Evolutionary conservation across 1,140 invertebrate genomes (phyloP), one percentile per base, ranked within the genome.

Genomic region (Adoxophyes honmai): DNA sequence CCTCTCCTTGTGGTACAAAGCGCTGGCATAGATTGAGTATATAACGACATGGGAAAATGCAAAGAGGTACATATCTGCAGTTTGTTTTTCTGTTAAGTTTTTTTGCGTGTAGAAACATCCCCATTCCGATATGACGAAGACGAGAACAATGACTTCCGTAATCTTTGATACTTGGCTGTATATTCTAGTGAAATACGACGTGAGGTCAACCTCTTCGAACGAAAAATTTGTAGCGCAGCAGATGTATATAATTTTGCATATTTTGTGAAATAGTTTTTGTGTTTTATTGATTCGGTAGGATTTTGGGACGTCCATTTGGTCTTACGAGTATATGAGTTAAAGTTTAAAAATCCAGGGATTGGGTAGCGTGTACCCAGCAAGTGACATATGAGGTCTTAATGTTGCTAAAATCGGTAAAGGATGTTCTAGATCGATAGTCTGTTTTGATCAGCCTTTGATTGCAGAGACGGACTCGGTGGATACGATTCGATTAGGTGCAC

Each of bases 11-110:
- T 69, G 52, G 54, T 60, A 66, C 1, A 57, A 10, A 9, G 67
- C 16, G 5, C 44, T 66, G 1, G 62, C n/a, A n/a, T 35, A 58
- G 16, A 67, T 66, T 0, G 4, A 11, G 6, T 48, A 60, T 1
- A 75, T n/a, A n/a, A 74, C 55, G 0, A 70, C 70, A 39, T 77
- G 67, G 0, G 71, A 60, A 33, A 71, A 44, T 0, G 51, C 35
- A 14, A 70, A 75, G 0, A 76, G 2, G 1, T 72, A 10, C 38
- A 61, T 53, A 55, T 76, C 70, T 0, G 52, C 62, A 7, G 51
- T 51, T 34, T 78, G 71, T 34, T 72, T 70, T 10, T 59, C 52
- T 0, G 60, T 61, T 11, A 80, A 59, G 18, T 69, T 57, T 0
- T 34, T 42, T 34, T 70, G 65, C 0, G 73, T 77, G 13, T 59